phyloP scores from a whole-genome alignment of 2,113 vertebrate genomes.

The Steatornis caripensis region DNA sequence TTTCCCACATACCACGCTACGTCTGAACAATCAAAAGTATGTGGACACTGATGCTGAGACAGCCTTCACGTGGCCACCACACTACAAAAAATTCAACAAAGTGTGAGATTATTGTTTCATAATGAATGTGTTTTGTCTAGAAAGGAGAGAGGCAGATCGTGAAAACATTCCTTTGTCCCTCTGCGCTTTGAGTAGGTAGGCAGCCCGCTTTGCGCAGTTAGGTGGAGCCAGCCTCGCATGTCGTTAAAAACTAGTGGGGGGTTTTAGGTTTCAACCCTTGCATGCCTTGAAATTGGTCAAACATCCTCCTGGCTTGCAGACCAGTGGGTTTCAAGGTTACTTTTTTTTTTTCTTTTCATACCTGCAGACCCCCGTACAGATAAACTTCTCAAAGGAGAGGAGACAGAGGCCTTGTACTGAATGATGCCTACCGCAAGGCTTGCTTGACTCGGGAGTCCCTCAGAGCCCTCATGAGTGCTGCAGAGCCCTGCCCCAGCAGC shows the following conservation, averaged over 20 bases:
- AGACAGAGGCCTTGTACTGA: neutral
- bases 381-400: neutral
- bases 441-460: neutral
- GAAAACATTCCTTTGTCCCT: neutral
- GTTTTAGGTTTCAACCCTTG: neutral
- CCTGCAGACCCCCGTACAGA: neutral
- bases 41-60: neutral
- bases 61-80: neutral
- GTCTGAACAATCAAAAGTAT: neutral
- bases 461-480: neutral
- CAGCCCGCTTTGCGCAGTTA: neutral
- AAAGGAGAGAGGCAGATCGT: neutral
- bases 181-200: neutral
- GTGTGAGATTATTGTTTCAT: neutral
- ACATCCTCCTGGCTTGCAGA: neutral
- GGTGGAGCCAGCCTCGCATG: neutral
- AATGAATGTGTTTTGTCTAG: neutral
- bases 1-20: neutral
- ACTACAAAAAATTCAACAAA: neutral
- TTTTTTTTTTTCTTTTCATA: neutral
- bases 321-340: neutral
- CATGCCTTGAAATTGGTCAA: fast-evolving
- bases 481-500: neutral
- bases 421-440: neutral
- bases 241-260: neutral